Base-by-base conservation (phyloP, 2,888 invertebrate species). In the Phalangium opilio region DNA sequence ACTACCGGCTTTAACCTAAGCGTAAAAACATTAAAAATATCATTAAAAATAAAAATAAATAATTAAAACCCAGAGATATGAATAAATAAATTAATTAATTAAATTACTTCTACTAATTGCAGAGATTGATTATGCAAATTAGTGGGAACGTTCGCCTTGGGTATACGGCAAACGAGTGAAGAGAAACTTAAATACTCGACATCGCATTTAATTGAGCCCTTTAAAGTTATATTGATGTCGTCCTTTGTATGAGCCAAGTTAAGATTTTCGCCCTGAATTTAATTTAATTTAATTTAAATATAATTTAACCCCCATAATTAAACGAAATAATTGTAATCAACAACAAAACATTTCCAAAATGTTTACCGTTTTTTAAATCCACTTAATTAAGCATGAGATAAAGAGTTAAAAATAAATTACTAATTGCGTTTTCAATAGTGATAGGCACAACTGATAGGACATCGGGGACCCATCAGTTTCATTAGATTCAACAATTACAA, bases 201-300 rank as follows among this genome's bases (percentile, higher is more conserved):
- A 18, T 51, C 48, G 45, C 56, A 56, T 2, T 41, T 20, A 3
- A 39, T 35, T 10, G 42, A 49, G 3, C 41, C 41, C 7, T 50
- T 49, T 3, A 56, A 43, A 4, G 33, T 48, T 8, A 56, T 49
- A 3, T 32, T 43, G 10, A 56, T 33, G 17, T 55, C 55, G 10
- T 47, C 15, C 1, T 45, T 46, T 2, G 36, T 38, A 41, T 51
- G 51, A 14, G 50, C 54, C 14, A 51, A 38, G 21, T 49, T 49
- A 19, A 56, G 41, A 40, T 50, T 50, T 20, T 49, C 41, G 8
- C 56, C 56, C 54, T 56, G 35, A 18, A 49, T 47, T 27, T 35
- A 27, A 41, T 5, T n/a, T 15, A 33, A 8, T 17, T 18, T 10
- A 35, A 36, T 35, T 18, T 27, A 32, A 43, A n/a, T n/a, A n/a